Base-by-base conservation (phyloP, 2,888 invertebrate species). In the Catocala fraxini region DNA sequence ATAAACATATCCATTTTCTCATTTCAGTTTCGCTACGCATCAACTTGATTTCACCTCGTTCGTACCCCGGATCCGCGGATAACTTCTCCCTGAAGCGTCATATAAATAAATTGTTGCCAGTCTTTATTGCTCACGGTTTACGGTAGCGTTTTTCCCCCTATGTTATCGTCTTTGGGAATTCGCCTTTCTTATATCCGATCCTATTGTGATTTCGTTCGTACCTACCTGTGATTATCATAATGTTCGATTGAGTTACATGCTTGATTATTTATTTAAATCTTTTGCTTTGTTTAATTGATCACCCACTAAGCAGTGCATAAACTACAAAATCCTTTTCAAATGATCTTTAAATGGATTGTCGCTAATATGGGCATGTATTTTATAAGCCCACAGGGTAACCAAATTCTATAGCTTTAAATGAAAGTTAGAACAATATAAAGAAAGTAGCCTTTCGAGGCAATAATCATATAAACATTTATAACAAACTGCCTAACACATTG, bases 51-150 rank as follows among this genome's bases (percentile, higher is more conserved):
- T 87, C 84, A 88, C 88, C 91, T 89, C 88, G 88, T 86, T 87
- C 87, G 78, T 85, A 81, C 82, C 81, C 83, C 82, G 81, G 88
- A 83, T 89, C 88, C 82, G 85, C 79, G 89, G 90, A 84, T 91
- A 93, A 93, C 88, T 91, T 90, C 90, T 92, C 93, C 93, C 93
- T 80, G 80, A 91, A 89, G 93, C 89, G 88, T 92, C 93, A 93
- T 94, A 94, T 92, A 94, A 93, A 94, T 93, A 94, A 93, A 94
- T 94, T 94, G 93, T 93, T 89, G 92, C 85, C 88, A 87, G 91
- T 89, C 92, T 92, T 94, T 92, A 93, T 93, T 91, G 89, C 92
- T 73, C 83, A 85, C 84, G 88, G 89, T 90, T 90, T 88, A 88
- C 89, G 85, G 87, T 82, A 87, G 82, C 88, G 85, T 91, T 92